phyloP scores from a whole-genome alignment of 2,113 vertebrate genomes.

The Xenopus laevis region DNA sequence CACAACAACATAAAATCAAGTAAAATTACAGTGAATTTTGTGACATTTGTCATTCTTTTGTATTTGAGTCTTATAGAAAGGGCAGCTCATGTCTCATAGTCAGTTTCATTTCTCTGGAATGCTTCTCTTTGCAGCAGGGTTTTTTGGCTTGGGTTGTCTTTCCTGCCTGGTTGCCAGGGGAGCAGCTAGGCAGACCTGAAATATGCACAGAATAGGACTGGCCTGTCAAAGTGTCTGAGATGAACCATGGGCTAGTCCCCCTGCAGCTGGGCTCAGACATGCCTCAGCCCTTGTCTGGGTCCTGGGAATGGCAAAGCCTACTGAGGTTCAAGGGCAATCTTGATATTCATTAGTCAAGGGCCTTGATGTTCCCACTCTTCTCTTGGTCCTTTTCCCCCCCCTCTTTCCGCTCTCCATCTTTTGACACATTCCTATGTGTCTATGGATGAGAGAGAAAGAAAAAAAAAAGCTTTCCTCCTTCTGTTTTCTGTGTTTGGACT shows the following conservation, averaged over 20 bases:
- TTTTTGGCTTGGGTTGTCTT: slow-evolving; percentile 55
- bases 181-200: slow-evolving; percentile 73
- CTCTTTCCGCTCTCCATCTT: slow-evolving; percentile 46
- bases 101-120: slow-evolving; percentile 49
- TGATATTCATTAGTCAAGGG: slow-evolving; percentile 87
- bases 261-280: slow-evolving; percentile 81
- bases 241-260: slow-evolving; percentile 74
- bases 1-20: no score
- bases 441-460: slow-evolving; percentile 62
- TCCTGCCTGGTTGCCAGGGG: slow-evolving; percentile 89
- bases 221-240: slow-evolving; percentile 89
- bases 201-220: slow-evolving; percentile 86
- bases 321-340: slow-evolving; percentile 82
- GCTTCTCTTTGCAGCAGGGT: slow-evolving; percentile 62
- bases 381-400: slow-evolving; percentile 61
- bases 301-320: slow-evolving; percentile 86
- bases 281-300: slow-evolving; percentile 79
- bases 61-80: no score
- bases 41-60: no score
- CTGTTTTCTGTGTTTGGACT: slow-evolving; percentile 51
- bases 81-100: slow-evolving; percentile 51
- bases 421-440: slow-evolving; percentile 71
- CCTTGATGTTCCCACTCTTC: slow-evolving; percentile 69
- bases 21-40: no score
- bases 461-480: slow-evolving; percentile 38